Evolutionary conservation across 2,797 vertebrate species (phyloP).

Genomic region (Zenarchopterus dispar): DNA sequence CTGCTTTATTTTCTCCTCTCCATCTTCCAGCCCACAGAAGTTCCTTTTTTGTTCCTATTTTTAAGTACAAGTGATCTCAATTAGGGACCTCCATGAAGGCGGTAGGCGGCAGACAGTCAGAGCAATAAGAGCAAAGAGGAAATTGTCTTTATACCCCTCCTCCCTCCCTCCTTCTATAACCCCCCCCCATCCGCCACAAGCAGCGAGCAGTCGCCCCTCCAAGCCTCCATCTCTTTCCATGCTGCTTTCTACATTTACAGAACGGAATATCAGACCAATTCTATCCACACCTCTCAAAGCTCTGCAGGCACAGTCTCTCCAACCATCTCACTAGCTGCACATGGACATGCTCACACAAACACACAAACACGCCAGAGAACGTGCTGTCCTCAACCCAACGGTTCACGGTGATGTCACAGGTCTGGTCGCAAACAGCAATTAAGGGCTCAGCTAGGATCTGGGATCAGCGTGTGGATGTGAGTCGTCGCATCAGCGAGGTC

Average conservation of each 20-base stretch:
- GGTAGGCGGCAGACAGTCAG: conserved; percentile 86
- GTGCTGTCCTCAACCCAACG: conserved; percentile 59
- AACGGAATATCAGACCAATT: conserved; percentile 58
- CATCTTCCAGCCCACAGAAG: conserved; percentile 81
- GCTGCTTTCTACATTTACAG: conserved; percentile 44
- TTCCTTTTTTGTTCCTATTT: conserved; percentile 88
- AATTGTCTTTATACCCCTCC: conserved; percentile 84
- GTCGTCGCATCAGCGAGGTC: conserved; percentile 72
- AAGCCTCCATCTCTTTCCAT: conserved; percentile 70
- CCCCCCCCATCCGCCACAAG: conserved; percentile 65
- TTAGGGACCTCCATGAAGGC: conserved; percentile 90
- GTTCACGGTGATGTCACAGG: conserved; percentile 78
- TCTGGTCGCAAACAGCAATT: conserved; percentile 81
- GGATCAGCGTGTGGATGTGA: conserved; percentile 73
- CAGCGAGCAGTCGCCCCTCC: conserved; percentile 65
- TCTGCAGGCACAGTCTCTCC: conserved; percentile 9
- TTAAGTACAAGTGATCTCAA: conserved; percentile 90
- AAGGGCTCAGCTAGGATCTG: conserved; percentile 80
- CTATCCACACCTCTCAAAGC: conserved; percentile 31
- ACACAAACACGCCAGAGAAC: conserved; percentile 56
- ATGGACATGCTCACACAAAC: conserved; percentile 15
- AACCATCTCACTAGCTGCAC: conserved; percentile 33
- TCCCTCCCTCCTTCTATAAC: conserved; percentile 33
- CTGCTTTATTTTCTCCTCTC: conserved; percentile 79
- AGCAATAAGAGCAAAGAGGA: conserved; percentile 86